A percentile compares a stretch with the other conserved stretches of the same genome.
Conservation (phyloP, 2,797 vertebrate genomes). For the Melanotaenia nigrans region DNA sequence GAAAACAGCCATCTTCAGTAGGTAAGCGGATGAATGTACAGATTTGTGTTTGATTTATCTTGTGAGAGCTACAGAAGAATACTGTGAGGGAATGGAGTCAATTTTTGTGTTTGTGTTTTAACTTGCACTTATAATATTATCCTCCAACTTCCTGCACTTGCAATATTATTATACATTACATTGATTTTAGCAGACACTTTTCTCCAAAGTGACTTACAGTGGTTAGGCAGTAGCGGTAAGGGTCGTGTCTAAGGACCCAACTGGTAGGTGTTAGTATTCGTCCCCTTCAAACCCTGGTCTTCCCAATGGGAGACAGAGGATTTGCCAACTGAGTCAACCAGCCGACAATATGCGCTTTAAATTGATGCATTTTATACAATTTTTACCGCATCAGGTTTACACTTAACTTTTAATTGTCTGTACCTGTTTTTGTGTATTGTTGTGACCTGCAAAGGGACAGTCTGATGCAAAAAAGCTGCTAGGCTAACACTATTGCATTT, state of each 20-base stretch:
- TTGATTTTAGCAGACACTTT: too few relatives aligned
- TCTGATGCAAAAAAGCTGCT: neutral
- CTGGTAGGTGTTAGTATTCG: too few relatives aligned
- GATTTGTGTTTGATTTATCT: neutral
- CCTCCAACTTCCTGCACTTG: too few relatives aligned
- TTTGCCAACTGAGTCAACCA: too few relatives aligned
- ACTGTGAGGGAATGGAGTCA: neutral
- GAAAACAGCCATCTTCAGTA: neutral
- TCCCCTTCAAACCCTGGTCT: too few relatives aligned
- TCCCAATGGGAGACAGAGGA: too few relatives aligned
- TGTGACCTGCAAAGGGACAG: neutral
- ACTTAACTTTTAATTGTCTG: neutral
- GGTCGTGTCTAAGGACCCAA: too few relatives aligned
- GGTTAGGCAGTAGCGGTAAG: too few relatives aligned
- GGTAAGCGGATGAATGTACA: neutral
- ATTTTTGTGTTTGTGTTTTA: neutral
- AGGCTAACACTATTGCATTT: too few relatives aligned
- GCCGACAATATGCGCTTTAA: too few relatives aligned
- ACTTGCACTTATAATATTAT: neutral
- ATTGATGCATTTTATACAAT: neutral
- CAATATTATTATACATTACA: too few relatives aligned
- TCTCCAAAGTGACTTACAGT: too few relatives aligned
- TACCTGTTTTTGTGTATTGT: neutral
- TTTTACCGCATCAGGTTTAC: neutral
- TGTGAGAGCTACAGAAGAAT: neutral